Evolutionary conservation across 1,140 invertebrate species (phyloP).

Genomic region (Drosophila sechellia): DNA sequence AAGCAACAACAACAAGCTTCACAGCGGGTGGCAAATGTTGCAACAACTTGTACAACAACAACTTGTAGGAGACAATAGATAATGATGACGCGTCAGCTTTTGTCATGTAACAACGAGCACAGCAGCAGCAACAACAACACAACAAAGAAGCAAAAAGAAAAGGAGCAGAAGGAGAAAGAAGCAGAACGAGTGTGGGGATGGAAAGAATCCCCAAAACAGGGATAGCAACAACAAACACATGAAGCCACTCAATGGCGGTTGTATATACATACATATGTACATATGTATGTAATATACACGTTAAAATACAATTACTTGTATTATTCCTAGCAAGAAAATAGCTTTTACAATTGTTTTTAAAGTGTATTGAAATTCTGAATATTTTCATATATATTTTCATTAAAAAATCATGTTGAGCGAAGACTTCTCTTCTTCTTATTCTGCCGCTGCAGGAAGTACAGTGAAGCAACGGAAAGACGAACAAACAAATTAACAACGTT

Average conservation of each 20-base stretch:
- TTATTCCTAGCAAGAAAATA: too few relatives aligned
- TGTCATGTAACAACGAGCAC: constrained; percentile 69
- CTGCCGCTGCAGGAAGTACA: constrained; percentile 63
- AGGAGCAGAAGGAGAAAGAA: not conserved
- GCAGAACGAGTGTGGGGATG: not conserved
- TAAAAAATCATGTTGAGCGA: constrained; percentile 43
- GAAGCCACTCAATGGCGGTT: constrained; percentile 65
- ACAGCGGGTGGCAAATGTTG: constrained; percentile 4
- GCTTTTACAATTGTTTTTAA: too few relatives aligned
- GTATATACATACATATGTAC: not conserved
- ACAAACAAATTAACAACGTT: constrained; percentile 14
- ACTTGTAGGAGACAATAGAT: constrained; percentile 56
- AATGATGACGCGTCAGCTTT: constrained; percentile 78
- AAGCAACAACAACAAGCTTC: not conserved
- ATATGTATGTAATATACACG: not conserved
- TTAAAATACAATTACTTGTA: too few relatives aligned
- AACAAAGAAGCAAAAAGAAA: constrained; percentile 4
- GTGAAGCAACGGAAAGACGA: constrained; percentile 70
- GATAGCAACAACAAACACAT: constrained; percentile 19
- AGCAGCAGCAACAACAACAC: constrained; percentile 26
- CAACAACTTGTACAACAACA: not conserved
- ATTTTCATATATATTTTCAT: too few relatives aligned
- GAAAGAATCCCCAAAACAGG: not conserved
- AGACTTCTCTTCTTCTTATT: constrained; percentile 31
- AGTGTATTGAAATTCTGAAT: too few relatives aligned